Evolutionary conservation across 2,113 vertebrate genomes (phyloP).

Genomic region (Calidris pygmaea): DNA sequence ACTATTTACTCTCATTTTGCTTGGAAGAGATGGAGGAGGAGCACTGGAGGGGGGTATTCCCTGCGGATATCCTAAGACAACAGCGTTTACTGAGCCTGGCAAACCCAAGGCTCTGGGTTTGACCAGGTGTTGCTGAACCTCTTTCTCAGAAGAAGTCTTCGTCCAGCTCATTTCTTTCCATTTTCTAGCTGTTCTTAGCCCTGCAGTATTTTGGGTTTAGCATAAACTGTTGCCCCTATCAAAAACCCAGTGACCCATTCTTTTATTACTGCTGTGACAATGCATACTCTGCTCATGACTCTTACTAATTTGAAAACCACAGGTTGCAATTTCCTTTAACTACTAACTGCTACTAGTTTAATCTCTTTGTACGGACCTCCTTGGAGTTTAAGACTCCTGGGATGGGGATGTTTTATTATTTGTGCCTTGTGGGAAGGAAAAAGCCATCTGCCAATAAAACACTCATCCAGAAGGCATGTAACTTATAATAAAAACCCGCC

Average conservation of each 20-base stretch:
- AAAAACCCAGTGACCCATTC: background rate
- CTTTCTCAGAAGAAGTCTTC: background rate
- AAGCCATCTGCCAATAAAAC: slow-evolving; percentile 61
- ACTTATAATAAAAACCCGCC: slow-evolving; percentile 26
- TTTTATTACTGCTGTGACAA: background rate
- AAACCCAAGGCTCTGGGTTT: slow-evolving; percentile 20
- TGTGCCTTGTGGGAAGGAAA: slow-evolving; percentile 35
- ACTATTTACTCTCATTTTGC: background rate
- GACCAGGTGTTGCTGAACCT: background rate
- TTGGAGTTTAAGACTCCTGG: slow-evolving; percentile 36
- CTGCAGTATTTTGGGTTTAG: background rate
- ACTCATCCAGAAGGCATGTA: slow-evolving; percentile 60
- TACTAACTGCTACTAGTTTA: slow-evolving; percentile 60
- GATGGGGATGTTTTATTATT: slow-evolving; percentile 48
- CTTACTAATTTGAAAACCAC: slow-evolving; percentile 62
- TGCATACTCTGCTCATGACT: slow-evolving; percentile 23
- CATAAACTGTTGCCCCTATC: background rate
- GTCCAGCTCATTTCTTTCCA: background rate
- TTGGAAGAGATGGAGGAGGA: background rate
- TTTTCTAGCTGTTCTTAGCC: background rate
- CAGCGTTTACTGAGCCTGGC: background rate
- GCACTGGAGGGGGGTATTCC: background rate
- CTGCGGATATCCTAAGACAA: background rate
- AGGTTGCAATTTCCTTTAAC: slow-evolving; percentile 54
- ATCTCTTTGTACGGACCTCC: slow-evolving; percentile 49